Percentiles rank a stretch among this genome's conserved stretches.
These are phyloP conservation scores for Leptodactylus fallax DNA, from an alignment of 2,797 vertebrate species.

Conservation along the genomic window DNA sequence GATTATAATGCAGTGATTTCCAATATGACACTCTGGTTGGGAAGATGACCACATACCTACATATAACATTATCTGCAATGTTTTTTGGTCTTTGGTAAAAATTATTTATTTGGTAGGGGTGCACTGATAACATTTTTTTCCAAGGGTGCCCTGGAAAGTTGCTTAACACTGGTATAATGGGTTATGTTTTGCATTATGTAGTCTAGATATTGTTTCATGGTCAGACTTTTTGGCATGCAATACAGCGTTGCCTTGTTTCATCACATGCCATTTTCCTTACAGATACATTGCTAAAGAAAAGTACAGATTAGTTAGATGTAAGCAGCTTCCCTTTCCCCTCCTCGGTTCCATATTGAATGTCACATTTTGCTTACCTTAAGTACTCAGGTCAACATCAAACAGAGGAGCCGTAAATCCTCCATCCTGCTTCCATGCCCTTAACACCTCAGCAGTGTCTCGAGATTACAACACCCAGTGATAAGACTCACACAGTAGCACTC, in stretches of 20 bases:
- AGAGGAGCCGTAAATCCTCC: not conserved
- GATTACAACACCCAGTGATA: not conserved
- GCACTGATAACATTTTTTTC: no score
- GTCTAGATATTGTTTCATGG: not conserved
- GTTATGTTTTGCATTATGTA: not conserved
- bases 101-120: no score
- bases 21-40: no score
- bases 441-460: not conserved
- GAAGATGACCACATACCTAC: no score
- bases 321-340: not conserved
- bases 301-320: not conserved
- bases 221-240: not conserved
- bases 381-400: not conserved
- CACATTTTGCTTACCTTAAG: not conserved
- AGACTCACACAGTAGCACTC: slow-evolving; percentile 6
- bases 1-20: no score
- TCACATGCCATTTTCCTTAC: not conserved
- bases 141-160: no score
- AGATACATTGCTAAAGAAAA: not conserved
- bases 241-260: not conserved
- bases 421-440: slow-evolving; percentile 5
- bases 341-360: not conserved
- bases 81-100: no score
- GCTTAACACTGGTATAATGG: no score
- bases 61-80: no score